Percentiles rank a stretch among this genome's conserved stretches.
Evolutionary conservation across 2,888 invertebrate species (phyloP).

Genomic region (Perizoma affinitatum): DNA sequence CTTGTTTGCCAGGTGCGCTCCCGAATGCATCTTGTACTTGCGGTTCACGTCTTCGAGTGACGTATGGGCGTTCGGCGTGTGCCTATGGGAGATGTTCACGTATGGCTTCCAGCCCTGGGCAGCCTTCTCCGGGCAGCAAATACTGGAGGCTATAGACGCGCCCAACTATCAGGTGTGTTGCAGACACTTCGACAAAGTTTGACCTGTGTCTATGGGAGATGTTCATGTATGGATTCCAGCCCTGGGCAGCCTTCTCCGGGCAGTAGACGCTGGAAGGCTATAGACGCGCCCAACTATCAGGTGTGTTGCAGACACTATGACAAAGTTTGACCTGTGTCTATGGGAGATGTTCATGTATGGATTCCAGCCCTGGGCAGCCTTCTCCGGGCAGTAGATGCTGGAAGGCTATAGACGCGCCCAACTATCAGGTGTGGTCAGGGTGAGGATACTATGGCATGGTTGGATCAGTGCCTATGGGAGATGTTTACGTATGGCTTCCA

Average conservation of each 20-base stretch:
- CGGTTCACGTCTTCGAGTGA: conserved; percentile 98
- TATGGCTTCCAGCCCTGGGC: conserved; percentile 99
- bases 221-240: conserved; percentile 99
- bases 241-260: conserved; percentile 97
- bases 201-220: conserved; percentile 99
- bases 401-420: conserved; percentile 97
- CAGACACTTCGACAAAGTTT: conserved; percentile 69
- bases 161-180: conserved; percentile 90
- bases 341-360: conserved; percentile 99
- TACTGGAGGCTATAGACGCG: conserved; percentile 96
- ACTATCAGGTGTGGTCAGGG: conserved; percentile 85
- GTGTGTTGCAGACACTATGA: conserved; percentile 52
- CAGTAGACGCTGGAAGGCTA: conserved; percentile 96
- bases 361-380: conserved; percentile 98
- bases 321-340: conserved; percentile 93
- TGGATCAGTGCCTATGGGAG: conserved; percentile 99
- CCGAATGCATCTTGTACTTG: conserved; percentile 97
- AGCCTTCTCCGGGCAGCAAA: conserved; percentile 96
- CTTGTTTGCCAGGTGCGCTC: conserved; percentile 90
- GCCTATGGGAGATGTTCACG: conserved; percentile 99
- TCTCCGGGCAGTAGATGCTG: conserved; percentile 96
- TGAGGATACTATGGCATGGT: conserved; percentile 56
- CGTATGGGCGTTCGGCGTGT: conserved; percentile 99
- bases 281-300: conserved; percentile 95
- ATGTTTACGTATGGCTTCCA: conserved; percentile 99